Conservation (phyloP, 2,797 vertebrate genomes). For the Protonibea diacanthus region DNA sequence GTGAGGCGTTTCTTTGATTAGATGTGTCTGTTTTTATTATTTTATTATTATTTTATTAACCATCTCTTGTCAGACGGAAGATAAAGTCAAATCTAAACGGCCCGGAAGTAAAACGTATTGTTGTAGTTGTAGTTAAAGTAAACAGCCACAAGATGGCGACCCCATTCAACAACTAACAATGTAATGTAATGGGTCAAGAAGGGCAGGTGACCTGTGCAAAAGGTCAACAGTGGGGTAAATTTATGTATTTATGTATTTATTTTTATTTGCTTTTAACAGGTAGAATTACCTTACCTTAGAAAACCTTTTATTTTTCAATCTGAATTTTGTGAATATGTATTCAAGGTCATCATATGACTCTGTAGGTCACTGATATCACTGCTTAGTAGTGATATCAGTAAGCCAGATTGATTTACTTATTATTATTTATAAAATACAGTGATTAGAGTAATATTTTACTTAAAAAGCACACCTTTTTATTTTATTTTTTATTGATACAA, state of each 20-base stretch:
- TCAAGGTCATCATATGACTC: background rate
- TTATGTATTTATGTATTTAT: background rate
- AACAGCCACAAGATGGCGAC: slow-evolving; percentile 55
- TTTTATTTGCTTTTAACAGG: background rate
- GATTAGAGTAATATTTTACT: background rate
- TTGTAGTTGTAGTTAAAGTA: background rate
- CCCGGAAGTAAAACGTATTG: slow-evolving; percentile 66
- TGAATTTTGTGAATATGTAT: background rate
- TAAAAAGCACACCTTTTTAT: slow-evolving; percentile 25
- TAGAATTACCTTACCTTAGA: background rate
- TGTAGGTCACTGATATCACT: background rate
- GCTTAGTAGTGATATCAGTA: too few species aligned
- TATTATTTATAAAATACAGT: background rate
- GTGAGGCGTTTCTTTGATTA: too few species aligned
- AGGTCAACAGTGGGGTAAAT: background rate
- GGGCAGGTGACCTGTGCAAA: slow-evolving; percentile 2
- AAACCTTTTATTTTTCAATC: background rate
- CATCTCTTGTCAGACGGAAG: background rate
- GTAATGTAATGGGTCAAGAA: background rate
- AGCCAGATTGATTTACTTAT: background rate
- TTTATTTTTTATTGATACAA: background rate
- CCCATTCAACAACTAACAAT: background rate
- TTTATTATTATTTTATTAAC: too few species aligned
- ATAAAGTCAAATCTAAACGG: too few species aligned
- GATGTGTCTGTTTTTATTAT: too few species aligned